phyloP scores from a whole-genome alignment of 2,797 vertebrate genomes.

The Rhadinocentrus ornatus region DNA sequence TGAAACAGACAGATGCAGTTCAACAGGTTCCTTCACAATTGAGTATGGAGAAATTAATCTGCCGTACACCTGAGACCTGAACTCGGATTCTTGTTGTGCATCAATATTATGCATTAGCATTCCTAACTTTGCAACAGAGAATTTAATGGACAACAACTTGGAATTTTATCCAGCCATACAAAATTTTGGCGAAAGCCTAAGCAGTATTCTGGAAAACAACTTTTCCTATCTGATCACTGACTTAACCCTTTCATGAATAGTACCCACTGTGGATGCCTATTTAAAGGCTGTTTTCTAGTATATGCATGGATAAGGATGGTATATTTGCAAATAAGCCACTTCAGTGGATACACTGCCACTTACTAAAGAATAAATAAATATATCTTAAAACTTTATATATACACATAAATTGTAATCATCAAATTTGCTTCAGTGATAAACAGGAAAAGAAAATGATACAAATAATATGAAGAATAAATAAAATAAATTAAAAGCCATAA shows the following conservation, averaged over 20 bases:
- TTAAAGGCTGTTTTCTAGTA: too few species aligned
- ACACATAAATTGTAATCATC: too few species aligned
- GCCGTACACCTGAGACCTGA: conserved; percentile 40
- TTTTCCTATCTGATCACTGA: conserved; percentile 56
- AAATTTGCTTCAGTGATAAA: too few species aligned
- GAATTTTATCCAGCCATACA: conserved; percentile 25
- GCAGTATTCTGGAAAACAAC: conserved; percentile 48
- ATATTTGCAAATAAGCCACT: too few species aligned
- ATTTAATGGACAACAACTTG: conserved; percentile 46
- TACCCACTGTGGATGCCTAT: too few species aligned
- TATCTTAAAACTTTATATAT: too few species aligned
- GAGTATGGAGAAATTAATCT: conserved; percentile 37
- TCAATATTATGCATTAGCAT: conserved; percentile 25
- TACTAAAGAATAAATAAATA: too few species aligned
- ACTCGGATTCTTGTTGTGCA: conserved; percentile 15
- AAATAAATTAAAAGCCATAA: too few species aligned
- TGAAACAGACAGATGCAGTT: conserved; percentile 24
- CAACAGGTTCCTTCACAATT: conserved; percentile 26
- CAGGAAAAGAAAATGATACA: too few species aligned
- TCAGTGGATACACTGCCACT: too few species aligned
- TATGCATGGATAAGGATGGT: too few species aligned
- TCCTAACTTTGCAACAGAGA: conserved; percentile 29
- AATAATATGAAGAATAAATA: too few species aligned
- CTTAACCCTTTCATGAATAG: conserved; percentile 2
- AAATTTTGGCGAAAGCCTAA: conserved; percentile 40